phyloP scores from a whole-genome alignment of 2,113 vertebrate species.

The Chrysochloris asiatica region DNA sequence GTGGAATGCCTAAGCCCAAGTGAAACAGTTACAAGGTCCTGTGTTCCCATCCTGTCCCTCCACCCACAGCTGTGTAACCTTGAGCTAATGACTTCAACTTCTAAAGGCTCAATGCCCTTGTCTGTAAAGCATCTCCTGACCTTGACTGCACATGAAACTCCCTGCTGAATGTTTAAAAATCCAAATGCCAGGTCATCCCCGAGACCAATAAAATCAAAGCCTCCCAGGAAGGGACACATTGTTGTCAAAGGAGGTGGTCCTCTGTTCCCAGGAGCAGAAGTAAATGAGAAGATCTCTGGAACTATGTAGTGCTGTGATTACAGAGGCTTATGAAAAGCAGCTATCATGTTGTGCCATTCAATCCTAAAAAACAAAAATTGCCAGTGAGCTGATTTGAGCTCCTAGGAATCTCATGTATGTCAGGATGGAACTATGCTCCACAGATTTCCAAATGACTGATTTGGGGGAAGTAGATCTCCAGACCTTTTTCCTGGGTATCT shows the following conservation, averaged over 20 bases:
- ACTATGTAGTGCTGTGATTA: background rate
- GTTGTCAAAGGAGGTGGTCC: background rate
- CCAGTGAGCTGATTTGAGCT: background rate
- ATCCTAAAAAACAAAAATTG: background rate
- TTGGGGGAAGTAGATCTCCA: background rate
- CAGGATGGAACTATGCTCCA: background rate
- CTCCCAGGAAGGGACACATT: background rate
- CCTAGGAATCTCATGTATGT: background rate
- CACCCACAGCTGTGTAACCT: background rate
- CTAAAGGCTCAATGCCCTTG: background rate
- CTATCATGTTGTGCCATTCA: background rate
- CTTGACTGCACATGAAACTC: background rate
- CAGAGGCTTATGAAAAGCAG: accelerated
- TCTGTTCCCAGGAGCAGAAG: background rate
- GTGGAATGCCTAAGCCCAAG: background rate
- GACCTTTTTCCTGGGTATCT: background rate
- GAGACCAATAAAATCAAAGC: background rate
- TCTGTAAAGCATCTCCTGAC: background rate
- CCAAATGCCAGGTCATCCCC: background rate
- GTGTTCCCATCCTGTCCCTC: background rate
- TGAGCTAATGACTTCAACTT: background rate
- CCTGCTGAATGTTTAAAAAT: background rate
- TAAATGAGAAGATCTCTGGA: background rate
- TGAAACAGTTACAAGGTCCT: background rate
- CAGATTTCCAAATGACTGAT: background rate